A percentile compares a stretch with the other conserved stretches of the same genome.
Evolutionary conservation across 2,797 vertebrate species (phyloP).

Genomic region (Mycteria americana): DNA sequence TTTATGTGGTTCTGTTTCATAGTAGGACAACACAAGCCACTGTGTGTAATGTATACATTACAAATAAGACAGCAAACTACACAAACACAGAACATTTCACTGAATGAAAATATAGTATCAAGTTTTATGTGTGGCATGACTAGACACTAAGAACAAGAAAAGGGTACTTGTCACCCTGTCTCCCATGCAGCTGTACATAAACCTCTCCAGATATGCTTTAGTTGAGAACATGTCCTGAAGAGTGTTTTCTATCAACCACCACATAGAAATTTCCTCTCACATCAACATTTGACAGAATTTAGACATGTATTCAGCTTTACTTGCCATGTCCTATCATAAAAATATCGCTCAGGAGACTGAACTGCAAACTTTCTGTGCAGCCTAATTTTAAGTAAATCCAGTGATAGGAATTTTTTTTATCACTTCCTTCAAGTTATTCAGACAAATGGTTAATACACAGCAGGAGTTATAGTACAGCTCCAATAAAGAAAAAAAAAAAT

Average conservation of each 20-base stretch:
- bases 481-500: background rate
- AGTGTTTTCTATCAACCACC: background rate
- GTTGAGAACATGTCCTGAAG: background rate
- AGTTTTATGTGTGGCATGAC: background rate
- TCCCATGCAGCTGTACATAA: background rate
- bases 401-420: background rate
- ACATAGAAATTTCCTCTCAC: background rate
- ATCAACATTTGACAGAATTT: background rate
- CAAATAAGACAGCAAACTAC: background rate
- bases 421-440: background rate
- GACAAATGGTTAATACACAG: background rate
- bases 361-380: background rate
- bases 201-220: background rate
- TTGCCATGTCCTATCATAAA: background rate
- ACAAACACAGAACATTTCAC: background rate
- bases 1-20: background rate
- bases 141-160: background rate
- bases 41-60: no score
- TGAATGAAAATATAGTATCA: background rate
- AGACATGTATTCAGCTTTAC: background rate
- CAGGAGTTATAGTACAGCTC: background rate
- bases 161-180: background rate
- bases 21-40: background rate
- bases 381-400: background rate
- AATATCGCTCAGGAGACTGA: background rate